These are phyloP conservation scores for Drosophila borealis DNA, from an alignment of 2,888 invertebrate species.

Conservation along the genomic window DNA sequence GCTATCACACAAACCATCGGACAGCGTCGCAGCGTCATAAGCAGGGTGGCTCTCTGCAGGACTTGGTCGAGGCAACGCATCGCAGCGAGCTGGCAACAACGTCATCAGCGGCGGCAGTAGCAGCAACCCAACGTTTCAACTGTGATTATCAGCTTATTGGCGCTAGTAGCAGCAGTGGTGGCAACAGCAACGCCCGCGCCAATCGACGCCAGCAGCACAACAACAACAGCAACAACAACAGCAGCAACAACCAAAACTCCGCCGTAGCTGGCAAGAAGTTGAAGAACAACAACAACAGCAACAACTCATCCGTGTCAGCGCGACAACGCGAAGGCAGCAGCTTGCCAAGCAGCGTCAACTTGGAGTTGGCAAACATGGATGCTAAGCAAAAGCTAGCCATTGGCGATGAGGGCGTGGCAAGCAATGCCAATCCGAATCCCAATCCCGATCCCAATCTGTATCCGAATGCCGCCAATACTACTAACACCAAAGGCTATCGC, in stretches of 20 bases:
- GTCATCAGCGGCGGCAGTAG: slow-evolving; percentile 64
- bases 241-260: slow-evolving; percentile 69
- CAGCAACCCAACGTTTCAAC: slow-evolving; percentile 76
- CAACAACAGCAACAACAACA: slow-evolving; percentile 23
- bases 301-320: slow-evolving; percentile 82
- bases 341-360: slow-evolving; percentile 86
- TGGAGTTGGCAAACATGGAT: slow-evolving; percentile 57
- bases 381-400: slow-evolving; percentile 50
- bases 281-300: slow-evolving; percentile 70
- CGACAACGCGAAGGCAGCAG: slow-evolving; percentile 89
- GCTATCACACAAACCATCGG: slow-evolving; percentile 50
- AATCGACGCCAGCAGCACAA: slow-evolving; percentile 73
- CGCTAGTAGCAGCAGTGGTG: slow-evolving; percentile 5
- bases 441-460: neutral
- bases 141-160: slow-evolving; percentile 80
- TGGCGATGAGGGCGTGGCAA: slow-evolving; percentile 9
- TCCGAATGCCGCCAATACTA: slow-evolving; percentile 5
- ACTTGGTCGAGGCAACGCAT: slow-evolving; percentile 86
- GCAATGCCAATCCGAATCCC: neutral
- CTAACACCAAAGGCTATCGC: slow-evolving; percentile 26
- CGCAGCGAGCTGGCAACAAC: slow-evolving; percentile 77
- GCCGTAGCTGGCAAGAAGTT: slow-evolving; percentile 56
- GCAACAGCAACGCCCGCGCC: slow-evolving; percentile 37
- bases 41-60: slow-evolving; percentile 87
- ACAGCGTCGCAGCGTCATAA: slow-evolving; percentile 82